These are phyloP conservation scores for Delphinus delphis DNA, from an alignment of 2,113 vertebrate genomes.

Conservation along the genomic window DNA sequence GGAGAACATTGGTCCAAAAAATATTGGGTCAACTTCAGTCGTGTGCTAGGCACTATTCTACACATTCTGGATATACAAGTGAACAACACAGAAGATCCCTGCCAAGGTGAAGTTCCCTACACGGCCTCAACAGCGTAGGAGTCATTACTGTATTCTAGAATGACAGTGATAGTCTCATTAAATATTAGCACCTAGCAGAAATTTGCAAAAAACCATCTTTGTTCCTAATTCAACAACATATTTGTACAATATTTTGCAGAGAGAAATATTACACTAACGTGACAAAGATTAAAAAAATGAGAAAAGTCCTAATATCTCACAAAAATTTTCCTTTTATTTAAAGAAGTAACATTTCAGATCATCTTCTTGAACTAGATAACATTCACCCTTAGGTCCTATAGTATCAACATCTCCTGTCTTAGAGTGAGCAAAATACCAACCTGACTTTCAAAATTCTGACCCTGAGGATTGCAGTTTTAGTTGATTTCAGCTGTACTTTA, in stretches of 20 bases:
- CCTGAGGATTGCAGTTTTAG: neutral
- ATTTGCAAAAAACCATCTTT: neutral
- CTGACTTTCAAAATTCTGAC: neutral
- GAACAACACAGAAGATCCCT: neutral
- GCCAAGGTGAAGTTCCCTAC: neutral
- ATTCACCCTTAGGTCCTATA: neutral
- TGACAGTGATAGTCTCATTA: neutral
- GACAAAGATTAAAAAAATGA: neutral
- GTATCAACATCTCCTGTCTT: neutral
- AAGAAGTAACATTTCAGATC: neutral
- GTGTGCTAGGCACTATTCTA: neutral
- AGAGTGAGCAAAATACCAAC: neutral
- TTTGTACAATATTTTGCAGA: neutral
- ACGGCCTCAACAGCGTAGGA: neutral
- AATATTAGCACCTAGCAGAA: neutral
- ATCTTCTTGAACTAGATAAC: neutral
- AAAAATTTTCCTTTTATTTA: neutral
- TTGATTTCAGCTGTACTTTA: constrained; percentile 23
- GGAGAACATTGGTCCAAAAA: neutral
- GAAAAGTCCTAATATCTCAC: neutral
- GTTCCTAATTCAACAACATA: neutral
- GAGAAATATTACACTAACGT: neutral
- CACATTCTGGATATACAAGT: neutral
- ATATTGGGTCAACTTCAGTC: neutral
- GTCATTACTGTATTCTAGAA: neutral